Evolutionary conservation across 1,140 invertebrate species (phyloP), one percentile per base, ranked within the genome.

Genomic region (Anadara kagoshimensis): DNA sequence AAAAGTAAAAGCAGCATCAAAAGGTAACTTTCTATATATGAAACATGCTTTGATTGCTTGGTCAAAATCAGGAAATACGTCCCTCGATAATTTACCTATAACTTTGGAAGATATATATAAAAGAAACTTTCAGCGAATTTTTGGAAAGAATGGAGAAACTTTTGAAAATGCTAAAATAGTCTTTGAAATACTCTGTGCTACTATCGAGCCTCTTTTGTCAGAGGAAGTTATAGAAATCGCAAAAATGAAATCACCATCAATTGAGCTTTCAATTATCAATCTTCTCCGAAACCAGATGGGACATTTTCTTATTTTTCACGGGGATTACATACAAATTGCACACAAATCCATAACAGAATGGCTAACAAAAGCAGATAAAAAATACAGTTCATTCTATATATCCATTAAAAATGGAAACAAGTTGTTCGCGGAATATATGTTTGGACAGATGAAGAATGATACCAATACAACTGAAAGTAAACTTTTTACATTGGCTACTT

Each of bases 291-390:
- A 64, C 36, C 22, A 64, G 45, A 18, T 64, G 45, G 22, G 47
- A 18, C 62, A 64, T 53, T 64, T 64, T n/a, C 16, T 64, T 12
- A 64, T 20, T 36, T 8, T 36, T 1, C 16, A 51, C 10, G 7
- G 12, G 0, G 47, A 22, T 0, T 36, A 64, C 10, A 20, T 64
- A n/a, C 51, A 45, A 7, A 51, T 64, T 53, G 8, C 51, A 10
- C 62, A 64, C n/a, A 64, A 64, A 64, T 51, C 62, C 36, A 64
- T 64, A n/a, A 51, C 7, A 12, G 62, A 64, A n/a, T 64, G 49
- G 49, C 10, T 64, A 47, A 64, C 62, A n/a, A 18, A 62, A 5
- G 8, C 22, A 62, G n/a, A 20, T 24, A 44, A 45, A 11, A 64
- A 64, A 0, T 26, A 64, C n/a, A 10, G n/a, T 5, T 10, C n/a